These are phyloP conservation scores for Dicyrtomina minuta DNA, from an alignment of 2,888 invertebrate species.

Conservation along the genomic window DNA sequence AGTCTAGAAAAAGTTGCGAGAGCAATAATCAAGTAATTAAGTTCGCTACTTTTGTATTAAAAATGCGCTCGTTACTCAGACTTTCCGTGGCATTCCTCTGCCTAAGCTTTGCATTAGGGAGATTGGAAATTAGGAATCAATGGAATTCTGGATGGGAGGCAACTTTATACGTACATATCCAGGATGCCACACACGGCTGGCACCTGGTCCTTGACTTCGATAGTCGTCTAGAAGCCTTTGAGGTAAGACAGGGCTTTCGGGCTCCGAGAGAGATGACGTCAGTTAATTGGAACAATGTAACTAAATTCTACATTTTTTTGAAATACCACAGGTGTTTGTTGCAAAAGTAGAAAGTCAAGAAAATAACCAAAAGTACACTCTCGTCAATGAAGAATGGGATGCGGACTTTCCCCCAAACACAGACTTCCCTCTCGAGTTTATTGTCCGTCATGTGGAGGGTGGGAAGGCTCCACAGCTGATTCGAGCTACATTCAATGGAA, in stretches of 20 bases:
- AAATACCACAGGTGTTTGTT: constrained; percentile 6
- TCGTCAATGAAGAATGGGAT: constrained; percentile 18
- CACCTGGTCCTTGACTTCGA: constrained; percentile 21
- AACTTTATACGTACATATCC: background rate
- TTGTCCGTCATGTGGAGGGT: constrained; percentile 9
- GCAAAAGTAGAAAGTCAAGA: constrained; percentile 8
- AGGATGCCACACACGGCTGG: constrained; percentile 22
- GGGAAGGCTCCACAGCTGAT: constrained; percentile 19
- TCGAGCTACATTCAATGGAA: constrained; percentile 35
- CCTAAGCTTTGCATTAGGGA: background rate
- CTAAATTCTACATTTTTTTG: too few relatives aligned
- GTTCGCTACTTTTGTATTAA: too few relatives aligned
- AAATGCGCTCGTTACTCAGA: background rate
- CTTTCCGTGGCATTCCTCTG: constrained; percentile 9
- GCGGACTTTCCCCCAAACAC: constrained; percentile 11
- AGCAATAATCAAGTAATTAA: too few relatives aligned
- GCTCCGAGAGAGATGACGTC: too few relatives aligned
- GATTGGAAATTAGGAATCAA: constrained; percentile 12
- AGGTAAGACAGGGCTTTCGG: too few relatives aligned
- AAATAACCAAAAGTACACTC: constrained; percentile 5
- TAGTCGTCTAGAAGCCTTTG: constrained; percentile 8
- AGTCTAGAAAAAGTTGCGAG: too few relatives aligned
- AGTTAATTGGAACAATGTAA: too few relatives aligned
- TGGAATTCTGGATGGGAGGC: constrained; percentile 25
- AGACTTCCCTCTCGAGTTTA: constrained; percentile 18